Conservation (phyloP, 2,113 vertebrate species). For the Candoia aspera region DNA sequence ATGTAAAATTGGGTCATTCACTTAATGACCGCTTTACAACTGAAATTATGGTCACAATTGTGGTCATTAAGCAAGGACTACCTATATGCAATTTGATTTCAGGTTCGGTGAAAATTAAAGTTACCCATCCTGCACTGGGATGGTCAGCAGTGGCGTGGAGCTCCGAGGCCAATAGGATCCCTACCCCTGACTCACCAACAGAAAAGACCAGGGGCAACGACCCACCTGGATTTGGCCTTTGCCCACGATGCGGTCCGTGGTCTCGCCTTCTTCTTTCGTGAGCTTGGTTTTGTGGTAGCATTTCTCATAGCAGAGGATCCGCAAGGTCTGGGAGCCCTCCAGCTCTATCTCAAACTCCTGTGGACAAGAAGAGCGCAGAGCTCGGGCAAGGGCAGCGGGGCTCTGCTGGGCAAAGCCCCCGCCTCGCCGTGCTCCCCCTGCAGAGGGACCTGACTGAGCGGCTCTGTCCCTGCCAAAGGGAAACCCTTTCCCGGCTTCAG, state of each 20-base stretch:
- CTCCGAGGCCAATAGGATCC: not conserved
- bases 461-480: too few relatives aligned
- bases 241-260: conserved; percentile 84
- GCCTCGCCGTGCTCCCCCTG: too few relatives aligned
- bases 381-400: not conserved
- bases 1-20: not conserved
- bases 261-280: conserved; percentile 88
- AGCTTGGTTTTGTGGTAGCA: conserved; percentile 86
- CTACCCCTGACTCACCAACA: not conserved
- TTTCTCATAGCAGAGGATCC: conserved; percentile 93
- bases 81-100: not conserved
- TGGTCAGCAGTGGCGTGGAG: not conserved
- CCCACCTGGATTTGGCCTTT: conserved; percentile 92
- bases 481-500: too few relatives aligned
- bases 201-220: not conserved
- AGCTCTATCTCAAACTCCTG: conserved; percentile 97
- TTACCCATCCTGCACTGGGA: not conserved
- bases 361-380: not conserved
- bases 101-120: not conserved
- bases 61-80: not conserved
- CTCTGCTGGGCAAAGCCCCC: too few relatives aligned
- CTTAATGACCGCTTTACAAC: not conserved
- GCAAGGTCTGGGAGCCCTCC: conserved; percentile 91
- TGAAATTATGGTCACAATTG: not conserved
- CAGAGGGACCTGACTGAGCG: too few relatives aligned